Percentiles rank a stretch among this genome's conserved stretches.
phyloP scores from a whole-genome alignment of 2,888 invertebrate species.

The Stegophylla sp. region DNA sequence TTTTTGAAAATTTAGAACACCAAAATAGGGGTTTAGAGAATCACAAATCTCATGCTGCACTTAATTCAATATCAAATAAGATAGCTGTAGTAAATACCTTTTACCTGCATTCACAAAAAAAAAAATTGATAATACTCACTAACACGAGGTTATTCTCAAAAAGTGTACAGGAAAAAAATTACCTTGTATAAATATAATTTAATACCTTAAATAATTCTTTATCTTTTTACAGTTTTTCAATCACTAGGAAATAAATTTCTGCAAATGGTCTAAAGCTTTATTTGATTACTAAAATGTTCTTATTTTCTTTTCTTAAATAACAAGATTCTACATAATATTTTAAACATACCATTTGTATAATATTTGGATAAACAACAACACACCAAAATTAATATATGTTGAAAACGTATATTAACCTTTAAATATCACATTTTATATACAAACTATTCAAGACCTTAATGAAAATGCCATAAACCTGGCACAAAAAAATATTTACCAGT shows the following conservation, averaged over 20 bases:
- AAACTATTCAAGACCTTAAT: conserved; percentile 41
- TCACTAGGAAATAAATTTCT: neutral
- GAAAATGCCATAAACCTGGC: conserved; percentile 48
- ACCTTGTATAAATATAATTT: too few species aligned
- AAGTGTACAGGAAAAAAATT: too few species aligned
- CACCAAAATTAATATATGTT: conserved; percentile 18
- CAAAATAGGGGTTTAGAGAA: too few species aligned
- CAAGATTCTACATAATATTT: conserved; percentile 31
- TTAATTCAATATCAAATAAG: too few species aligned
- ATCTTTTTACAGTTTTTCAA: too few species aligned
- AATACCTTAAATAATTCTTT: too few species aligned
- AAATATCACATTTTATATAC: conserved; percentile 20
- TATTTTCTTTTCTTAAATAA: neutral
- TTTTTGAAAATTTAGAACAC: too few species aligned
- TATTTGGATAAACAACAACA: neutral
- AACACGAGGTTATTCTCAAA: too few species aligned
- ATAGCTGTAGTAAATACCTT: too few species aligned
- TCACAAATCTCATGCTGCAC: too few species aligned
- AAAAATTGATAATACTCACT: too few species aligned
- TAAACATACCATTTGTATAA: neutral
- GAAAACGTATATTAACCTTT: conserved; percentile 47
- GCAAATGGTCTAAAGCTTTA: neutral
- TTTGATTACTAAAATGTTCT: neutral
- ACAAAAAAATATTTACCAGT: conserved; percentile 36
- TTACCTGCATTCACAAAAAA: too few species aligned